Percentiles rank a stretch among this genome's conserved stretches.
These are phyloP conservation scores for Platyscapa corneri DNA, from an alignment of 1,140 invertebrate species.

Conservation along the genomic window DNA sequence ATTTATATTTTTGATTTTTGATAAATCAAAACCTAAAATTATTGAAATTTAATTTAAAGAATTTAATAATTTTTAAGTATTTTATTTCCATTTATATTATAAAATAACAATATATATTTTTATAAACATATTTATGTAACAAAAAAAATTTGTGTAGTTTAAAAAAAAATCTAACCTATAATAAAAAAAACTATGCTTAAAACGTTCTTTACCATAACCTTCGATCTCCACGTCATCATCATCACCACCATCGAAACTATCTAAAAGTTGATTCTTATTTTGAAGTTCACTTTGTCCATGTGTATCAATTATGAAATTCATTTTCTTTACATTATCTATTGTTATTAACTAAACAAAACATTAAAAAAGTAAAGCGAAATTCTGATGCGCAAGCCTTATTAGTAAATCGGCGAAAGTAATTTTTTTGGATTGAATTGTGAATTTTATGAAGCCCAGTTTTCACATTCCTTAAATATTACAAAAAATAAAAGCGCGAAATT, in stretches of 20 bases:
- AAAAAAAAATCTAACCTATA: constrained; percentile 26
- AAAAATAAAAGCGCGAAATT: neutral
- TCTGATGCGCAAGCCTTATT: neutral
- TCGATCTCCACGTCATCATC: constrained; percentile 54
- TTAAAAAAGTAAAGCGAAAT: neutral
- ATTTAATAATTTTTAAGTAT: neutral
- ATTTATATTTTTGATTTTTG: constrained; percentile 54
- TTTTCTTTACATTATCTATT: constrained; percentile 33
- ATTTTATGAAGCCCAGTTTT: neutral
- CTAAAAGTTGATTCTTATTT: constrained; percentile 51
- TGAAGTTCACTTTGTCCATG: constrained; percentile 55
- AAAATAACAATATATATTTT: no score
- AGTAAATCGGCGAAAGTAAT: no score
- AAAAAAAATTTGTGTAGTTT: no score
- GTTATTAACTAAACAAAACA: neutral
- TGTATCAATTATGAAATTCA: constrained; percentile 68
- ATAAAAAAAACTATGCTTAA: neutral
- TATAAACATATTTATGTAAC: no score
- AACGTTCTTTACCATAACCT: constrained; percentile 54
- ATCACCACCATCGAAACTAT: constrained; percentile 57
- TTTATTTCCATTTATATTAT: neutral
- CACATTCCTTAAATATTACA: neutral
- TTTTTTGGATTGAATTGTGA: no score
- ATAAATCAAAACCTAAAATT: constrained; percentile 54
- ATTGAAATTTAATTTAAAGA: neutral